Evolutionary conservation across 2,797 vertebrate species (phyloP).

Genomic region (Ctenosaura bakeri): DNA sequence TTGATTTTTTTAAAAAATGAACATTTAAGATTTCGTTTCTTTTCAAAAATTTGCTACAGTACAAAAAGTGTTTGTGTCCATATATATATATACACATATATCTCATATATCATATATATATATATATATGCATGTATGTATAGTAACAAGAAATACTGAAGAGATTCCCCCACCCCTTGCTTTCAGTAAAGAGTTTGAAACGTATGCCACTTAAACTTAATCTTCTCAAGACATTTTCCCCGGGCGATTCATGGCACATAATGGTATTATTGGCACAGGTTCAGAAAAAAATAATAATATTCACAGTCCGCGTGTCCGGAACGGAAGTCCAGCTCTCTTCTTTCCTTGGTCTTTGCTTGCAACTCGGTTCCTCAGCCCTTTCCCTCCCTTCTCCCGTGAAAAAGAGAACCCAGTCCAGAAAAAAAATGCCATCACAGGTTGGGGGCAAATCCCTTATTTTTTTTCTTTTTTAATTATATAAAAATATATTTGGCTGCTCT

Average conservation of each 20-base stretch:
- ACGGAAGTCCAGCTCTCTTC: constrained; percentile 65
- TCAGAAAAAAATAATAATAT: constrained; percentile 80
- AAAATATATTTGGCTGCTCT: constrained; percentile 97
- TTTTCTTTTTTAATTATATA: constrained; percentile 86
- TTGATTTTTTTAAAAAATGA: constrained; percentile 76
- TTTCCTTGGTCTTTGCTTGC: constrained; percentile 46
- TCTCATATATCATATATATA: constrained; percentile 22
- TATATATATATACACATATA: constrained; percentile 73
- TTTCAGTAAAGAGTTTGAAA: constrained; percentile 54
- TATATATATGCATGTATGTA: constrained; percentile 73
- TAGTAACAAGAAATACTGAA: constrained; percentile 78
- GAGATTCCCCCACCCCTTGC: constrained; percentile 71
- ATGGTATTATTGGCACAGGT: constrained; percentile 99
- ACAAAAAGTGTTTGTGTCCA: constrained; percentile 77
- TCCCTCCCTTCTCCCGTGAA: constrained; percentile 69
- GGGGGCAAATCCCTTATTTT: constrained; percentile 82
- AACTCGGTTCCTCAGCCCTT: background rate
- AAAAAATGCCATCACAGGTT: constrained; percentile 76
- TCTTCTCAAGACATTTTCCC: constrained; percentile 73
- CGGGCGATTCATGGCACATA: constrained; percentile 96
- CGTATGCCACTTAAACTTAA: constrained; percentile 54
- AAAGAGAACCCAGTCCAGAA: constrained; percentile 59
- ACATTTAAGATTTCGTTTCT: constrained; percentile 78
- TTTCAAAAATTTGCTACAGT: constrained; percentile 83
- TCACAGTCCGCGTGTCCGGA: constrained; percentile 83